Conservation (phyloP, 2,888 invertebrate genomes). For the Sepioteuthis lessoniana region DNA sequence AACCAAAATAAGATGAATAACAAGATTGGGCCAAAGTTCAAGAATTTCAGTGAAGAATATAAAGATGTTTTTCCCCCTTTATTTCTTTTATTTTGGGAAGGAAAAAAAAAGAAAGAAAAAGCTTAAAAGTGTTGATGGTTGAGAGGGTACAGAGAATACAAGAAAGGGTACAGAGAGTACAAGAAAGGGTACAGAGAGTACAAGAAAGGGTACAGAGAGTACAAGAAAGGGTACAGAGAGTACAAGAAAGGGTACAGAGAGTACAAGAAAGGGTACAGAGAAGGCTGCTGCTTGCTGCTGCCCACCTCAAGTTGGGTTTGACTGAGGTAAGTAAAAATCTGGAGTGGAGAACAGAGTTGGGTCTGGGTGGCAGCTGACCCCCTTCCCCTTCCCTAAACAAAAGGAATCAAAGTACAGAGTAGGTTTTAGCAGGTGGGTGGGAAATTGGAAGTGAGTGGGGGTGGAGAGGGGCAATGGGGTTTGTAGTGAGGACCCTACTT, state of each 20-base stretch:
- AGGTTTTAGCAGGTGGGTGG: too few relatives aligned
- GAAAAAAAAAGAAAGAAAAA: neutral
- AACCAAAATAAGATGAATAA: neutral
- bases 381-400: neutral
- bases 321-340: neutral
- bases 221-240: too few relatives aligned
- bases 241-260: neutral
- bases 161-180: neutral
- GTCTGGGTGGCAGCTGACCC: constrained; percentile 1
- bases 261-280: neutral
- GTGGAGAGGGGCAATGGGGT: neutral
- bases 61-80: neutral
- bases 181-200: neutral
- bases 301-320: neutral
- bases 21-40: neutral
- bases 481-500: neutral
- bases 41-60: neutral
- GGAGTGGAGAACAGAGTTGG: neutral
- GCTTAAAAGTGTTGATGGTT: neutral
- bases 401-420: neutral
- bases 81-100: neutral
- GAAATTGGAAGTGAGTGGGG: neutral
- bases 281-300: constrained; percentile 33
- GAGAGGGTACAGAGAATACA: neutral
- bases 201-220: neutral